Percentiles rank a stretch among this genome's conserved stretches.
These are phyloP conservation scores for Sycobia sp. DNA, from an alignment of 1,140 invertebrate genomes.

Conservation along the genomic window DNA sequence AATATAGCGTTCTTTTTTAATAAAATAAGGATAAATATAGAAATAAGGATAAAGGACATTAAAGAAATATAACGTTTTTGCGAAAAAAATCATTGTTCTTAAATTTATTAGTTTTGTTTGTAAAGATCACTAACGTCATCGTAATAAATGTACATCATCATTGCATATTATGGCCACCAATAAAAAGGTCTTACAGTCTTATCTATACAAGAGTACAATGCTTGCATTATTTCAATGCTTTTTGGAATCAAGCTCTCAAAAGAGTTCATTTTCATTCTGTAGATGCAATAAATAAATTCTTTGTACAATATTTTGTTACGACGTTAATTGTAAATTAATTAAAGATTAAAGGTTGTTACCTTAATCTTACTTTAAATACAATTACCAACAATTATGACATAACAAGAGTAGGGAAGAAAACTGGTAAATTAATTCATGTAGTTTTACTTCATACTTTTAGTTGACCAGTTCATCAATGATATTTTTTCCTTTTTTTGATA, in stretches of 20 bases:
- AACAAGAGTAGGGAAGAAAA: constrained; percentile 15
- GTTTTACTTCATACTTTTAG: neutral
- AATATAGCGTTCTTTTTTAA: no score
- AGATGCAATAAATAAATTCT: constrained; percentile 13
- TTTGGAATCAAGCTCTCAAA: constrained; percentile 6
- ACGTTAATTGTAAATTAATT: constrained; percentile 2
- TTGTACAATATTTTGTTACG: constrained; percentile 19
- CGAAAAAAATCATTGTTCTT: constrained; percentile 14
- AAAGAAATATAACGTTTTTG: neutral
- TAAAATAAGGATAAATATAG: no score
- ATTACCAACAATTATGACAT: constrained; percentile 18
- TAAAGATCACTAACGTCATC: constrained; percentile 20
- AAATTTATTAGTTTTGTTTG: constrained; percentile 23
- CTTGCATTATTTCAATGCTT: neutral
- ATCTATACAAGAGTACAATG: constrained; percentile 13
- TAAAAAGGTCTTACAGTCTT: constrained; percentile 22
- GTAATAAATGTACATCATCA: constrained; percentile 31
- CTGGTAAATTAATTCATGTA: constrained; percentile 9
- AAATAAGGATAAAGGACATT: neutral
- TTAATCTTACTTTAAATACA: constrained; percentile 9
- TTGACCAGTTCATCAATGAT: neutral
- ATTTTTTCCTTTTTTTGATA: constrained; percentile 11
- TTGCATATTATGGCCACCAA: neutral
- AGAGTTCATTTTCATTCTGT: neutral
- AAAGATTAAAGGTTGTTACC: constrained; percentile 1